Evolutionary conservation across 1,140 invertebrate genomes (phyloP), one percentile per base, ranked within the genome.

Genomic region (Brachionus rubens): DNA sequence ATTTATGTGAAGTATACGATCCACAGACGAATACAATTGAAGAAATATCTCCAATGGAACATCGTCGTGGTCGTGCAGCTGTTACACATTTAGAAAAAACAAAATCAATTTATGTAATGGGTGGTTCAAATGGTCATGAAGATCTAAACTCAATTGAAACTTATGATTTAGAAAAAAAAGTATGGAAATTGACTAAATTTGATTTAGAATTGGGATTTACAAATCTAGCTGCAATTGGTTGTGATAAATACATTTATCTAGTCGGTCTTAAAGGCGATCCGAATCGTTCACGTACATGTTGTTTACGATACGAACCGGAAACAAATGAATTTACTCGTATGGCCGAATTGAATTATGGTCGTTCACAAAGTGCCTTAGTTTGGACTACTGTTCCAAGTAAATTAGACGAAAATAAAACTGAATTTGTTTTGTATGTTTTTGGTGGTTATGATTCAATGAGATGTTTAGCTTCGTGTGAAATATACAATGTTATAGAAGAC

Each of bases 1-100:
- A 88, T 68, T 87, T 87, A 14, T 90, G 90, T 1, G 92, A 93
- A 84, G 86, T 87, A 19, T 93, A 91, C 83, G 86, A 90, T 80
- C 87, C 89, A 2, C 83, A 85, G 41, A 85, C 82, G 4, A 92
- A 92, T 81, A 85, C 81, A 30, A 93, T 91, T 91, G 82, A 85
- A 28, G 80, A 83, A 2, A 80, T 91, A 78, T 86, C 89, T 0
- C 83, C 87, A 19, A 92, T 93, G 91, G 86, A 84, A 33, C 86
- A 88, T 80, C 87, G 88, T 36, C 83, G 91, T 65, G 91, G 90
- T 9, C 86, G 91, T n/a, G 75, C 40, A 28, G 48, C 75, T 3
- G 59, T 50, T 9, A 50, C 48, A 7, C 30, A 16, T 21, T n/a
- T 76, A 14, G 48, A 76, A 50, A 50, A 33, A 43, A 65, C 26